These are phyloP conservation scores for Drosophila greeni DNA, from an alignment of 2,888 invertebrate species.

Conservation along the genomic window DNA sequence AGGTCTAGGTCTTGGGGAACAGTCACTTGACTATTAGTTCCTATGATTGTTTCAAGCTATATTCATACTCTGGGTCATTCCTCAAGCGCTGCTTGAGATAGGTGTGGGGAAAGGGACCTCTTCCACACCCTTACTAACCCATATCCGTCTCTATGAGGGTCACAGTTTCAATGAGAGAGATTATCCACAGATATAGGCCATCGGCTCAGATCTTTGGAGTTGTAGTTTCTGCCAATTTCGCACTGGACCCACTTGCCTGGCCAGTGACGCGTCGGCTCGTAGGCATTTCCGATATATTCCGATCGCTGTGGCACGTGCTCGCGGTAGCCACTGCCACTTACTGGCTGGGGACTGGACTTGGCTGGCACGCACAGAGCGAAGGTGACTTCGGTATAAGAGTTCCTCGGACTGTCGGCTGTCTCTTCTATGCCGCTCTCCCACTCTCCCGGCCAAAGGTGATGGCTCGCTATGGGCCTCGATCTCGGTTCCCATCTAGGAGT, in stretches of 20 bases:
- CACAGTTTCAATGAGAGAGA: neutral
- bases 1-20: no score
- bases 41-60: no score
- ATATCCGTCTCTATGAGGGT: neutral
- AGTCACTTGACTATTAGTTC: no score
- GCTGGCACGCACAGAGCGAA: neutral
- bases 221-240: conserved; percentile 1
- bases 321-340: conserved; percentile 29
- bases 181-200: neutral
- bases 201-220: neutral
- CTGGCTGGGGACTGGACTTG: conserved; percentile 34
- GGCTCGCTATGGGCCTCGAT: neutral
- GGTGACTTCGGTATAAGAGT: conserved; percentile 30
- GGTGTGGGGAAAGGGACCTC: neutral
- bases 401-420: neutral
- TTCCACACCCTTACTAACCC: neutral
- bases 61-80: no score
- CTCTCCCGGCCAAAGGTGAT: neutral
- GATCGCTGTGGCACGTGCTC: conserved; percentile 29
- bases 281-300: conserved; percentile 60
- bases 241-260: conserved; percentile 11
- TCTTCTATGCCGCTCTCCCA: conserved; percentile 12
- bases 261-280: conserved; percentile 21
- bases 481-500: neutral
- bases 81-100: no score